A percentile compares a stretch with the other conserved stretches of the same genome.
Conservation (phyloP, 1,140 invertebrate species). For the Hermetia illucens region DNA sequence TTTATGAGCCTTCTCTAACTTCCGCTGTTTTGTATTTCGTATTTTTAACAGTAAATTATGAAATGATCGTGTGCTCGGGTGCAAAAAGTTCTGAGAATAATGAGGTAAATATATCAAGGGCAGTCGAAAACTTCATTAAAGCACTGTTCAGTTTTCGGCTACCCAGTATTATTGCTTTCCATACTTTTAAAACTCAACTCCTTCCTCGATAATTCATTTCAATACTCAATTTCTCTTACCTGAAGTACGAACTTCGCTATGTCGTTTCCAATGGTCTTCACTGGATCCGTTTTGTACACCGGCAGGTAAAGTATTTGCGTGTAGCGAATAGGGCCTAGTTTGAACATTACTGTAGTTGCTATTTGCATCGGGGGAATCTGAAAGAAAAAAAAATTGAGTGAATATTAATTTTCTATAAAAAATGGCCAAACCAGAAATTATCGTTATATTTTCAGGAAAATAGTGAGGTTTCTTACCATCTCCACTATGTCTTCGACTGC, state of each 20-base stretch:
- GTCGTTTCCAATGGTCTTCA: conserved; percentile 19
- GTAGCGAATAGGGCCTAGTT: conserved; percentile 12
- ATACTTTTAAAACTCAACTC: too few relatives aligned
- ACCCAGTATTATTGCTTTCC: too few relatives aligned
- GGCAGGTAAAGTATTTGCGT: conserved; percentile 11
- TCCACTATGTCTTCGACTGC: conserved; percentile 18
- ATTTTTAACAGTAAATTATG: too few relatives aligned
- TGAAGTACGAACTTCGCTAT: conserved; percentile 24
- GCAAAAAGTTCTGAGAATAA: too few relatives aligned
- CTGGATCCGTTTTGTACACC: conserved; percentile 20
- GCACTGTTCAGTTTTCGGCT: too few relatives aligned
- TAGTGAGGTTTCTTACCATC: conserved; percentile 17
- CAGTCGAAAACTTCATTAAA: too few relatives aligned
- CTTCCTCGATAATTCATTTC: too few relatives aligned
- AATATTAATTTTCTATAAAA: not conserved
- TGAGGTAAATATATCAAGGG: too few relatives aligned
- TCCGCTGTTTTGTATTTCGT: too few relatives aligned
- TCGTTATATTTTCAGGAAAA: not conserved
- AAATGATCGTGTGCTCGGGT: too few relatives aligned
- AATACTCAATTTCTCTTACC: conserved; percentile 16
- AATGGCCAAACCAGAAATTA: not conserved
- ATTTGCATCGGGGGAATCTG: conserved; percentile 14
- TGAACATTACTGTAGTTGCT: conserved; percentile 4
- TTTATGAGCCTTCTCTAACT: too few relatives aligned
- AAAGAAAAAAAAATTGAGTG: not conserved